phyloP scores from a whole-genome alignment of 2,888 invertebrate genomes.

The Exephanes ischioxanthus region DNA sequence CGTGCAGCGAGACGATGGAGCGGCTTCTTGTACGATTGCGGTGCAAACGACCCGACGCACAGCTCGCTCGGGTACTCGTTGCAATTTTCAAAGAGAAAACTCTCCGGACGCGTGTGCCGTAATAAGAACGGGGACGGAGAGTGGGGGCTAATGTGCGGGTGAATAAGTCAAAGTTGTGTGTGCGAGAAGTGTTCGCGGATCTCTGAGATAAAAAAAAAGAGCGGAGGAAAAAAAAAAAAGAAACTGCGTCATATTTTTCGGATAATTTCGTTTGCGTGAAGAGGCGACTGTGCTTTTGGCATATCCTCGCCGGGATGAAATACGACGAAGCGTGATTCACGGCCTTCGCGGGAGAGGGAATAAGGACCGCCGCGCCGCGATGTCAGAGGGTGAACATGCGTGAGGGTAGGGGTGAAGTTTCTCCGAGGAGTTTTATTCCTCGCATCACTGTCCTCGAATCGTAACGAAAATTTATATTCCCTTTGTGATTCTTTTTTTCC shows the following conservation, averaged over 20 bases:
- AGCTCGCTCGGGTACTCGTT: slow-evolving; percentile 53
- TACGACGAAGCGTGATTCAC: slow-evolving; percentile 67
- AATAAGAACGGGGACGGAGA: slow-evolving; percentile 12
- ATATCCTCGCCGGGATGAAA: slow-evolving; percentile 67
- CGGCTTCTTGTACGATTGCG: slow-evolving; percentile 67
- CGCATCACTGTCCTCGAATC: neutral
- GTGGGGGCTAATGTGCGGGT: neutral
- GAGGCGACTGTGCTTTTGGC: slow-evolving; percentile 69
- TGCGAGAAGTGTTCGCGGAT: slow-evolving; percentile 48
- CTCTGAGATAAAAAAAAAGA: neutral
- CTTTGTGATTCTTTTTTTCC: neutral
- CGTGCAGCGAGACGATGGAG: slow-evolving; percentile 31
- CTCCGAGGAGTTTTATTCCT: slow-evolving; percentile 31
- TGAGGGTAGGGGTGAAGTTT: slow-evolving; percentile 58
- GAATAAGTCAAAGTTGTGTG: slow-evolving; percentile 46
- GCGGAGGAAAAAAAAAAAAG: slow-evolving; percentile 43
- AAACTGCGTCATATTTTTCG: slow-evolving; percentile 66
- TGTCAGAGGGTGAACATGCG: slow-evolving; percentile 34
- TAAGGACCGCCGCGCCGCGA: slow-evolving; percentile 41
- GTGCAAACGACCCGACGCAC: slow-evolving; percentile 70
- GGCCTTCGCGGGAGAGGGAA: slow-evolving; percentile 58
- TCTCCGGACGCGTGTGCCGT: neutral
- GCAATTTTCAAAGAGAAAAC: slow-evolving; percentile 45
- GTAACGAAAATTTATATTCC: neutral
- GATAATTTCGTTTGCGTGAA: slow-evolving; percentile 67